Base-by-base conservation (phyloP, 2,113 vertebrate genomes). In the human (Homo sapiens) region DNA sequence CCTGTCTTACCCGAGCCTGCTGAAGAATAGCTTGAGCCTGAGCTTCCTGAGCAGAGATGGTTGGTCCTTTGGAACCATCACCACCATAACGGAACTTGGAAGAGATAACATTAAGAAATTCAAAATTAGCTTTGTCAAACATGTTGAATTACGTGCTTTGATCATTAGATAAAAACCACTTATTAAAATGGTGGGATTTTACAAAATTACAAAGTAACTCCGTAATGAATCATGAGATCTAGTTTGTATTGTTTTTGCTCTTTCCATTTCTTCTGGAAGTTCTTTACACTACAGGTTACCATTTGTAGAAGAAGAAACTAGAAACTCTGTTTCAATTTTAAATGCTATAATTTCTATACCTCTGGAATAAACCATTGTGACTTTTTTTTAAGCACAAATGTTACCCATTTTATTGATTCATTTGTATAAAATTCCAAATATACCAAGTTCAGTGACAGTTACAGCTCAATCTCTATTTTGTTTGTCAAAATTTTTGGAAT, bases 21-120 rank as follows among this genome's bases (percentile, higher is more conserved):
- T 99, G 99, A 59, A 99, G 99, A 97, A 99, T 99, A 5, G 99
- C 99, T 98, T 99, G 99, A 12, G 99, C 99, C 97, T 99, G 99
- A 76, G 99, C 99, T 98, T 99, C 99, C 95, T 99, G 99, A 38
- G 99, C 99, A 2, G 99, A 99, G 87, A 99, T 97, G 50, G 99
- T 98, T 16, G 99, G 99, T 93, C 99, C 99, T 97, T 99, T 99
- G 97, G 99, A 99, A 85, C 99, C 98, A 17, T 99, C 99, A 2
- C 99, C 99, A 64, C 99, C 99, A 13, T 99, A 99, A 52, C 99
- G 99, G 98, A 99, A 99, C 99, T 99, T 97, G 86, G 61, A 94
- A 85, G 43, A 96, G 73, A 92, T 40, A 64, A n/a, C 27, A 78
- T 92, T 32, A 88, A 83, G 7, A 90, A 50, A 32, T 2, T 92